A percentile compares a stretch with the other conserved stretches of the same genome.
phyloP scores from a whole-genome alignment of 2,888 invertebrate genomes.

The Erynnis tages region DNA sequence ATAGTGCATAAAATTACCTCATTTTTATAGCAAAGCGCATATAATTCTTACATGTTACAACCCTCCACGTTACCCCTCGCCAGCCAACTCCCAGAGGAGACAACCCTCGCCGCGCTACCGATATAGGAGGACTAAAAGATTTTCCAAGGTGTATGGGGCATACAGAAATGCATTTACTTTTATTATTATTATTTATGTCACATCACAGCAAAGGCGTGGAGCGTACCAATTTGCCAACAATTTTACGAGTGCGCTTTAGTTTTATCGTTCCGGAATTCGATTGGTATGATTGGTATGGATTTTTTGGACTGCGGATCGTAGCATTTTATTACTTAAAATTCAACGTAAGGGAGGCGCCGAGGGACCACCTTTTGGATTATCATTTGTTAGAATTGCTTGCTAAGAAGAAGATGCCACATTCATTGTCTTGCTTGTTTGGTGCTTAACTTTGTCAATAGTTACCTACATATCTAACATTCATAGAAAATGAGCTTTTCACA shows the following conservation, averaged over 20 bases:
- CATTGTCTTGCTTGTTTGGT: no score
- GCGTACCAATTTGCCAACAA: slow-evolving; percentile 61
- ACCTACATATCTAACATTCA: no score
- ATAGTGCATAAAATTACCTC: slow-evolving; percentile 76
- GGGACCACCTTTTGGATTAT: not conserved
- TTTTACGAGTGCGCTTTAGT: slow-evolving; percentile 66
- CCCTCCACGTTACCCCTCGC: slow-evolving; percentile 43
- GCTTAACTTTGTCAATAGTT: no score
- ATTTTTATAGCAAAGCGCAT: slow-evolving; percentile 63
- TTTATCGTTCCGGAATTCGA: slow-evolving; percentile 68
- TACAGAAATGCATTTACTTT: slow-evolving; percentile 62
- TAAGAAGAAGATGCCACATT: no score
- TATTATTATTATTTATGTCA: slow-evolving; percentile 69
- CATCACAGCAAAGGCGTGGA: slow-evolving; percentile 49
- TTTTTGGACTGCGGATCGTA: slow-evolving; percentile 31
- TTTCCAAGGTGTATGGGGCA: slow-evolving; percentile 51
- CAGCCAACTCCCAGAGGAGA: slow-evolving; percentile 52
- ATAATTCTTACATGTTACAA: slow-evolving; percentile 57
- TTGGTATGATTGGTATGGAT: slow-evolving; percentile 68
- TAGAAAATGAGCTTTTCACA: no score
- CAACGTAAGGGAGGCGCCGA: not conserved
- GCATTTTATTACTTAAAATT: slow-evolving; percentile 15
- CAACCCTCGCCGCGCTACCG: slow-evolving; percentile 48
- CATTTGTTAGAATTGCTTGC: no score
- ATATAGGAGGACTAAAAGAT: slow-evolving; percentile 54